Evolutionary conservation across 2,888 invertebrate genomes (phyloP).

Genomic region (Celastrina argiolus): DNA sequence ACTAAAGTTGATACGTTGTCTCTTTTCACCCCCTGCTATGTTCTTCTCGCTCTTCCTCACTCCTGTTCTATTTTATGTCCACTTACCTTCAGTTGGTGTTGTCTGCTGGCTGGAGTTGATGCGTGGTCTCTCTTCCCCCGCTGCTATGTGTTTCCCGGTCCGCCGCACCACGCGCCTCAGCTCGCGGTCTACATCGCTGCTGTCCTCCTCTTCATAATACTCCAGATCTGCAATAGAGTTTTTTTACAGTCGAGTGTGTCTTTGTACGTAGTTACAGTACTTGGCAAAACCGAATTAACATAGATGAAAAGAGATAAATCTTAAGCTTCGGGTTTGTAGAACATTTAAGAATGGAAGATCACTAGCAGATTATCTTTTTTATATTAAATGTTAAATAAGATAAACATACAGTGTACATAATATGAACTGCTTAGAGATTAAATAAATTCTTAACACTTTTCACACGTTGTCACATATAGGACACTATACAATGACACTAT

Average conservation of each 20-base stretch:
- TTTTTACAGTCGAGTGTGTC: neutral
- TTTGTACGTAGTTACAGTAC: too few species aligned
- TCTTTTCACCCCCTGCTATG: constrained; percentile 81
- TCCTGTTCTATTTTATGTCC: neutral
- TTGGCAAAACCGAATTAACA: too few species aligned
- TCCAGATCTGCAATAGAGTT: constrained; percentile 56
- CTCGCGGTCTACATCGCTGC: constrained; percentile 59
- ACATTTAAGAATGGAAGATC: too few species aligned
- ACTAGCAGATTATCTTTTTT: too few species aligned
- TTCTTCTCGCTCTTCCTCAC: constrained; percentile 51
- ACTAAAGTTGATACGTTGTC: constrained; percentile 76
- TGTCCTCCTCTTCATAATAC: constrained; percentile 66
- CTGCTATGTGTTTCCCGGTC: constrained; percentile 80
- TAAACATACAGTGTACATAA: too few species aligned
- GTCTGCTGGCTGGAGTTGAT: constrained; percentile 74
- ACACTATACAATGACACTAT: too few species aligned
- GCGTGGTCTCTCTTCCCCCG: constrained; percentile 80
- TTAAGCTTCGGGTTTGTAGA: too few species aligned
- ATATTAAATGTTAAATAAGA: too few species aligned
- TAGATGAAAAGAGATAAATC: too few species aligned
- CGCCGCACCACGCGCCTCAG: constrained; percentile 66
- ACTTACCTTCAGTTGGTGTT: constrained; percentile 69
- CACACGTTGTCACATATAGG: too few species aligned
- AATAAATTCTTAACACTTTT: too few species aligned
- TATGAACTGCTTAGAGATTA: too few species aligned